Percentiles rank a stretch among this genome's conserved stretches.
Evolutionary conservation across 1,140 invertebrate species (phyloP).

Genomic region (Ephestia elutella): DNA sequence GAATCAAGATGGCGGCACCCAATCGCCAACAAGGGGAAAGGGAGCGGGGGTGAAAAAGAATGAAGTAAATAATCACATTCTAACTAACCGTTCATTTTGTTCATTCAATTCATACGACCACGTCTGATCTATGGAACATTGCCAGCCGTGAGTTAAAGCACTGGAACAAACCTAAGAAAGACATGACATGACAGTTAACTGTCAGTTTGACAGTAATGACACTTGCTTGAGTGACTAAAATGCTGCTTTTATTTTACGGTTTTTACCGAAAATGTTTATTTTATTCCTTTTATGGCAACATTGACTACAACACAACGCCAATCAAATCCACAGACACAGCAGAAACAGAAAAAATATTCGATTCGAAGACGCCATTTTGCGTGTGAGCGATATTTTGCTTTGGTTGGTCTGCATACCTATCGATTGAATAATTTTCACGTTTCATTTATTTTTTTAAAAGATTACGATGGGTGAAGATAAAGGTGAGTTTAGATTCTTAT

Average conservation of each 20-base stretch:
- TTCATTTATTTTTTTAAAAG: conserved; percentile 12
- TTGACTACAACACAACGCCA: not conserved
- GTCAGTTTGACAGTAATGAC: not conserved
- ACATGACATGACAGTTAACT: not conserved
- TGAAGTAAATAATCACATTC: too few species aligned
- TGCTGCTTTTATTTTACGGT: not conserved
- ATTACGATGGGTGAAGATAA: conserved; percentile 68
- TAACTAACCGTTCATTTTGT: too few species aligned
- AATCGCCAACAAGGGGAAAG: too few species aligned
- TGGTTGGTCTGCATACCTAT: not conserved
- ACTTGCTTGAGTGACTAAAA: not conserved
- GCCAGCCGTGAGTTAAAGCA: too few species aligned
- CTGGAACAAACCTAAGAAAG: not conserved
- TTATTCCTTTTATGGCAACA: not conserved
- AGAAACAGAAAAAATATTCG: not conserved
- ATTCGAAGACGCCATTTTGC: conserved; percentile 11
- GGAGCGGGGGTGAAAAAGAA: too few species aligned
- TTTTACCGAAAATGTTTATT: not conserved
- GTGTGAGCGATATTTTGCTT: conserved; percentile 13
- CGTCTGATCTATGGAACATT: too few species aligned
- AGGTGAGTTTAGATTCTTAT: conserved; percentile 37
- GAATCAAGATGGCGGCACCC: too few species aligned
- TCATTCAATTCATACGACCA: too few species aligned
- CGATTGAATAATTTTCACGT: not conserved
- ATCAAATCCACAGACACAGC: not conserved